Evolutionary conservation across 2,113 vertebrate genomes (phyloP), one percentile per base, ranked within the genome.

Genomic region (Pluvialis apricaria): DNA sequence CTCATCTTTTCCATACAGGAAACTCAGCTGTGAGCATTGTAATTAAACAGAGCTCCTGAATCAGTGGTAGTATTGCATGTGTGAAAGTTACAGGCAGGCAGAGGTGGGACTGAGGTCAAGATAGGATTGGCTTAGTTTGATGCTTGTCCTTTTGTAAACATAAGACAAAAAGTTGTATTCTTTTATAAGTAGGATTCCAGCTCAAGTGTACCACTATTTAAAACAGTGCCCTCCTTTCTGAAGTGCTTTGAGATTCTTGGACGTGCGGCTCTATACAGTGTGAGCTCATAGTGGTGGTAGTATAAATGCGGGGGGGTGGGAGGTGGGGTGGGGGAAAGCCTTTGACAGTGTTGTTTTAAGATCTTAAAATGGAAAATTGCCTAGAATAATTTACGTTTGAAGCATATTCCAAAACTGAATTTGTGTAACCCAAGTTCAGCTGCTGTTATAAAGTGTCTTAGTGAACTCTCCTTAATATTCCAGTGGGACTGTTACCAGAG

Each of bases 371-470:
- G 60, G 69, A 89, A 88, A 94, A 80, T 90, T 62, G 68, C 84
- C 75, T 90, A 73, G 51, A 87, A 73, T 86, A 70, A 88, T 75
- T 86, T 55, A 60, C 20, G 3, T 92, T 86, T 93, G 55, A 83
- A 86, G 77, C 61, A 45, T 91, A 92, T 80, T 96, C 75, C 88
- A 88, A 88, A 96, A 88, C 17, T 70, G 42, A 91, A 65, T 78
- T 92, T 92, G 49, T 88, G 12, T 92, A 93, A 95, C 68, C 32
- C 62, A 82, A 94, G 86, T 96, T 96, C 90, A 93, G 91, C 88
- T 86, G 92, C 94, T 92, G 49, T 90, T 95, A 62, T 20, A 11
- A 96, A 90, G 93, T 96, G 82, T 96, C 91, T 95, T 92, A 95
- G 76, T 81, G 82, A 94, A 91, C 45, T 94, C 66, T 95, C 75